Percentiles rank a stretch among this genome's conserved stretches.
Conservation (phyloP, 2,888 invertebrate genomes). For the Pemphredon lugubris region DNA sequence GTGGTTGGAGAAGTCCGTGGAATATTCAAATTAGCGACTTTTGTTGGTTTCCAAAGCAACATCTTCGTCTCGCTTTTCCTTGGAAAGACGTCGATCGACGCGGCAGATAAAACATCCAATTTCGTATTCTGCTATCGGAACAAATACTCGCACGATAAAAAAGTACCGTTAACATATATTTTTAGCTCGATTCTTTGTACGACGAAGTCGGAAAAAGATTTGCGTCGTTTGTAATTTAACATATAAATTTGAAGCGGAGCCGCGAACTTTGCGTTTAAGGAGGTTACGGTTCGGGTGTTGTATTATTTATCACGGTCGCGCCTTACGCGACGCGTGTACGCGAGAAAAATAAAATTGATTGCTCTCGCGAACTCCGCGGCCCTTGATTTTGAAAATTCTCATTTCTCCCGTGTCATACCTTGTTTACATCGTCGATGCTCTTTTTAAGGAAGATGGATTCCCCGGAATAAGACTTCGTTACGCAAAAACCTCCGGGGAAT, state of each 20-base stretch:
- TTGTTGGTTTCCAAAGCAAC: background rate
- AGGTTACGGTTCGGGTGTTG: background rate
- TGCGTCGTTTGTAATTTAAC: too few relatives aligned
- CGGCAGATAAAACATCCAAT: too few relatives aligned
- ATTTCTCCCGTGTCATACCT: conserved; percentile 51
- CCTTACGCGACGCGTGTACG: conserved; percentile 26
- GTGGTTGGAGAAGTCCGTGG: background rate
- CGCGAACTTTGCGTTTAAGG: too few relatives aligned
- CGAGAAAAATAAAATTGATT: conserved; percentile 44
- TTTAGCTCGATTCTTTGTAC: too few relatives aligned
- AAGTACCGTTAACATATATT: background rate
- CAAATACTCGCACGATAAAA: too few relatives aligned
- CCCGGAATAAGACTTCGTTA: conserved; percentile 51
- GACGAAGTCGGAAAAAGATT: too few relatives aligned
- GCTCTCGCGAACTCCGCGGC: conserved; percentile 27
- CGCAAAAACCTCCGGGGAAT: conserved; percentile 37
- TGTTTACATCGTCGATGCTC: conserved; percentile 55
- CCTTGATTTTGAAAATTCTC: conserved; percentile 57
- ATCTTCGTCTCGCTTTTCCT: background rate
- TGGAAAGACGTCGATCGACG: background rate
- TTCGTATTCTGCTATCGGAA: too few relatives aligned
- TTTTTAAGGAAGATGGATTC: conserved; percentile 54
- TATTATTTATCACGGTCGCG: conserved; percentile 33
- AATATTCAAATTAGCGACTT: background rate
- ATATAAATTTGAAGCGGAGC: too few relatives aligned